These are phyloP conservation scores for Dasyprocta punctata DNA, from an alignment of 2,113 vertebrate species.

Conservation along the genomic window DNA sequence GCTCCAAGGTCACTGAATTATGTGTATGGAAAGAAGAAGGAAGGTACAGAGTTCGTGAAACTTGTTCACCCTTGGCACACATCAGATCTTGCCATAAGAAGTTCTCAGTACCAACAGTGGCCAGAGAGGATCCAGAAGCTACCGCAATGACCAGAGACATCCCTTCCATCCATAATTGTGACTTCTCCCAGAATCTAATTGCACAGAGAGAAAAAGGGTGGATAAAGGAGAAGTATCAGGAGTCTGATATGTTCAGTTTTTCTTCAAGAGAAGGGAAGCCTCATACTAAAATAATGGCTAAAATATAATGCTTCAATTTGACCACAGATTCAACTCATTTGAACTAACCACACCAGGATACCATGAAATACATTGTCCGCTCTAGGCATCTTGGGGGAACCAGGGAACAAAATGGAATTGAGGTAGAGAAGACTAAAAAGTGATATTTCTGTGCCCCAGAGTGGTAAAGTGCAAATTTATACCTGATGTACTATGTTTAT, in stretches of 20 bases:
- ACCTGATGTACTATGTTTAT: constrained; percentile 60
- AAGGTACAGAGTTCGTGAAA: neutral
- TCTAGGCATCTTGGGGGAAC: constrained; percentile 7
- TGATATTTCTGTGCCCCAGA: constrained; percentile 50
- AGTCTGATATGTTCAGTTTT: neutral
- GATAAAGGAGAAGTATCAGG: neutral
- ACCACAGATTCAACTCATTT: neutral
- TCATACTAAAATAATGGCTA: neutral
- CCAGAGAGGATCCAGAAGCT: neutral
- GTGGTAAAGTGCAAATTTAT: constrained; percentile 47
- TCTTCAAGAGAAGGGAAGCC: neutral
- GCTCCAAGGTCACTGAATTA: neutral
- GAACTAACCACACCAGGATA: neutral
- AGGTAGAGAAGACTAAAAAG: constrained; percentile 53
- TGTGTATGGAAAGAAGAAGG: neutral
- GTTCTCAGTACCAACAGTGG: neutral
- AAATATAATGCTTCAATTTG: neutral
- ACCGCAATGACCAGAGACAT: rapidly evolving
- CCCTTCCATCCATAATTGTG: neutral
- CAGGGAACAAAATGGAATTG: constrained; percentile 51
- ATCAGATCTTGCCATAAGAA: neutral
- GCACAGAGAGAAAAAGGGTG: neutral
- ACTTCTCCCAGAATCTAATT: neutral
- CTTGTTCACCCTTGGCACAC: neutral
- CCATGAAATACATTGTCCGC: neutral